Evolutionary conservation across 2,113 vertebrate genomes (phyloP).

Genomic region (Sakesphorus luctuosus): DNA sequence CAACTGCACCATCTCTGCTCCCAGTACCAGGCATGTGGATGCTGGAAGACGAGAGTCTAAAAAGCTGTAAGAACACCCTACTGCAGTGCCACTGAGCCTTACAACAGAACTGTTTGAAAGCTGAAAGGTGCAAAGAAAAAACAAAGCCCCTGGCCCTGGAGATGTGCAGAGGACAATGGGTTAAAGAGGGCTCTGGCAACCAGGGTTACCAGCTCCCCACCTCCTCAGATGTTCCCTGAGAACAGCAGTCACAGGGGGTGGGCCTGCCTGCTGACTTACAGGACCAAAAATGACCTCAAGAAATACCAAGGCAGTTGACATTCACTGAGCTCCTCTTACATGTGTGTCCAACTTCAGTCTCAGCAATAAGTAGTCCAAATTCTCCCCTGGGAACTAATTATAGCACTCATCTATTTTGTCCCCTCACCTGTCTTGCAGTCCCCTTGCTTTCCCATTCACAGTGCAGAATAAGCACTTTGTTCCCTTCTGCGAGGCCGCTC

Average conservation of each 20-base stretch:
- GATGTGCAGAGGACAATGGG: not conserved
- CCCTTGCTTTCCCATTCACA: not conserved
- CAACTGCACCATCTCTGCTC: not conserved
- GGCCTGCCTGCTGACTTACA: not conserved
- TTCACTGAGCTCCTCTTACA: not conserved
- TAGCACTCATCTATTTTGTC: not conserved
- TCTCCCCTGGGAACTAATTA: not conserved
- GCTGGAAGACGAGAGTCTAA: not conserved
- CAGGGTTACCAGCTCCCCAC: not conserved
- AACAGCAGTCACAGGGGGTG: not conserved
- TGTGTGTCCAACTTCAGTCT: not conserved
- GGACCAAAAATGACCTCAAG: not conserved
- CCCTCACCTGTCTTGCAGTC: not conserved
- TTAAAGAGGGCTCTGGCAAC: not conserved
- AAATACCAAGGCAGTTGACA: not conserved
- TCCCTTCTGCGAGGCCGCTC: not conserved
- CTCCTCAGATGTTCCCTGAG: fast-evolving
- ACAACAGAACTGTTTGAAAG: not conserved
- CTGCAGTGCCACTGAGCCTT: not conserved
- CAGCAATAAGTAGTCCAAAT: not conserved
- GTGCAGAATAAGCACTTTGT: not conserved
- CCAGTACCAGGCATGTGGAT: not conserved
- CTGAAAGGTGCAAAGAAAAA: not conserved
- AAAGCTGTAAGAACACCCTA: not conserved
- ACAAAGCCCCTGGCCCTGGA: not conserved